Percentiles rank a stretch among this genome's conserved stretches.
Conservation (phyloP, 2,113 vertebrate species). For the Spheniscus mendiculus region DNA sequence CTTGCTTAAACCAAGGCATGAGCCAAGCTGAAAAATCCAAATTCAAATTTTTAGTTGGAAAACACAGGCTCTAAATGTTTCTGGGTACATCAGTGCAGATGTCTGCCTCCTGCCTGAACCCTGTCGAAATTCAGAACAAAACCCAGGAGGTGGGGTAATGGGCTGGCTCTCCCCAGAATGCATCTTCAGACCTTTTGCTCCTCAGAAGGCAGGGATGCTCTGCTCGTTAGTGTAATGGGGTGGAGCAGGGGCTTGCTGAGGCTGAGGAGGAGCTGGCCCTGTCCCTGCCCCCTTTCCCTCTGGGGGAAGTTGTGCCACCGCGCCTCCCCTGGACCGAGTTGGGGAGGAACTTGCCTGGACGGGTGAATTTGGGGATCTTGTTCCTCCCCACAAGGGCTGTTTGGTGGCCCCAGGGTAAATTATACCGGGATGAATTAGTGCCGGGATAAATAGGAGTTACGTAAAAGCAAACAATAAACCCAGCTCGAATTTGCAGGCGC, state of each 20-base stretch:
- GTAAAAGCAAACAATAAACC: background rate
- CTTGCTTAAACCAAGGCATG: background rate
- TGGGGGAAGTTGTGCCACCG: background rate
- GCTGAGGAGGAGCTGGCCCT: background rate
- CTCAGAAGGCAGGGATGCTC: background rate
- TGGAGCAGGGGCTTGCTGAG: background rate
- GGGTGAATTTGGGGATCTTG: background rate
- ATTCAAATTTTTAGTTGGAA: background rate
- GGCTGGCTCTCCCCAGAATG: background rate
- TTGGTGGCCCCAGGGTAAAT: background rate
- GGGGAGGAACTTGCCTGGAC: background rate
- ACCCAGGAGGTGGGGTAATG: background rate
- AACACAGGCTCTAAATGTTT: background rate
- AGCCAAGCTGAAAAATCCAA: background rate
- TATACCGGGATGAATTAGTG: background rate
- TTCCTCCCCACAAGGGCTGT: background rate
- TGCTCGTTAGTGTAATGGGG: accelerated
- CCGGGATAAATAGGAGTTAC: background rate
- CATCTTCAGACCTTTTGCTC: background rate
- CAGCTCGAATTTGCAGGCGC: background rate
- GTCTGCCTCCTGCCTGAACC: background rate
- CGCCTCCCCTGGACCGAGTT: background rate
- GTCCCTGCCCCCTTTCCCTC: background rate
- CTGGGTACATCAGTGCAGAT: background rate
- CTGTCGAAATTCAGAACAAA: background rate